Conservation (phyloP, 1,140 invertebrate species). For the Zaprionus lachaisei region DNA sequence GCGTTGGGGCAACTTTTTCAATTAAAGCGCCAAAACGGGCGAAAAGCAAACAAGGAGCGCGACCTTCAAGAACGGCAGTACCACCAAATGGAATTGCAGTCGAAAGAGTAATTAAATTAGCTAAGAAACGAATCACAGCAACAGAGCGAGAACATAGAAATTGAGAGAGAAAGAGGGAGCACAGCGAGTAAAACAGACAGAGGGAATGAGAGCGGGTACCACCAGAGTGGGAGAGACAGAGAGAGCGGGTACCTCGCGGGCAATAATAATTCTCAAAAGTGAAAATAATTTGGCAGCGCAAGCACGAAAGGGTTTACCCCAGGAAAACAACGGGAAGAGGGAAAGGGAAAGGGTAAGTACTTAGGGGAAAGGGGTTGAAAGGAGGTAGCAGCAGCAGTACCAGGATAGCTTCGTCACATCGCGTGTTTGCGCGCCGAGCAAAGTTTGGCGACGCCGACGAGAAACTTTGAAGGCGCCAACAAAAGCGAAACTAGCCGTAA, state of each 20-base stretch:
- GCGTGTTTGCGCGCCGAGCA: constrained; percentile 53
- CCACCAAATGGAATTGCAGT: constrained; percentile 73
- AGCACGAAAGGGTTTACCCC: constrained; percentile 54
- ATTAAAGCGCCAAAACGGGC: constrained; percentile 55
- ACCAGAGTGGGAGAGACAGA: neutral
- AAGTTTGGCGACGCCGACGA: constrained; percentile 46
- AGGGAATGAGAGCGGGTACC: neutral
- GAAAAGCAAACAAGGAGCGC: constrained; percentile 39
- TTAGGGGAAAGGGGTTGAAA: neutral
- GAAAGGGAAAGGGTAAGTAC: neutral
- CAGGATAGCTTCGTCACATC: constrained; percentile 7
- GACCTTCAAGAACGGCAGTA: constrained; percentile 71
- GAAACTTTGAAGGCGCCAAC: constrained; percentile 49
- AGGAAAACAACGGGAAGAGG: too few species aligned
- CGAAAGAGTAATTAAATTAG: constrained; percentile 80
- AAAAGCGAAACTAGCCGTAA: constrained; percentile 42
- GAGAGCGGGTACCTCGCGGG: neutral
- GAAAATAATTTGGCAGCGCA: constrained; percentile 46
- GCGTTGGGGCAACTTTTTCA: constrained; percentile 67
- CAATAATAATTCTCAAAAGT: constrained; percentile 46
- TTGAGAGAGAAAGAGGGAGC: neutral
- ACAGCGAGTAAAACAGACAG: neutral
- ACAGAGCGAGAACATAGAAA: neutral
- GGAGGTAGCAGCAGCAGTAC: neutral
- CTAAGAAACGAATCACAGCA: constrained; percentile 51